Conservation (phyloP, 2,888 invertebrate species). For the Hoplodrina blanda region DNA sequence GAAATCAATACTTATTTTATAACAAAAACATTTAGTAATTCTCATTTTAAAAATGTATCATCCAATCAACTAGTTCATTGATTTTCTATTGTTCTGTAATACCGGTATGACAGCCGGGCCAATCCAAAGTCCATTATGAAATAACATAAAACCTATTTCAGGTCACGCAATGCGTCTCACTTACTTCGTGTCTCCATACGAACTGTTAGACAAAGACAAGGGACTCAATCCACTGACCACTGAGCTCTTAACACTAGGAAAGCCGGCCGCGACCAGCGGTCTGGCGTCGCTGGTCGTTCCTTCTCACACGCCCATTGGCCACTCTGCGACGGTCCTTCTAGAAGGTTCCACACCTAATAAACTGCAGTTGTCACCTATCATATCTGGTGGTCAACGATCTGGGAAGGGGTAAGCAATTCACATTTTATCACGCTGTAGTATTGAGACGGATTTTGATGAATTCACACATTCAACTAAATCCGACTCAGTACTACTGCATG, state of each 20-base stretch:
- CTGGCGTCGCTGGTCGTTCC: conserved; percentile 84
- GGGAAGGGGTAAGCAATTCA: conserved; percentile 92
- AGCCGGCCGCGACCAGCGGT: conserved; percentile 78
- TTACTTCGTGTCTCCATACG: conserved; percentile 98
- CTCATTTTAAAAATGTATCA: neutral
- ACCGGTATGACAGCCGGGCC: too few relatives aligned
- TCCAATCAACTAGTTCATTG: too few relatives aligned
- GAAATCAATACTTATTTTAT: neutral
- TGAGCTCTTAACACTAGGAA: conserved; percentile 92
- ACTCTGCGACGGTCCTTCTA: conserved; percentile 96
- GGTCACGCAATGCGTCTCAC: conserved; percentile 98
- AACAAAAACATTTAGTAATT: neutral
- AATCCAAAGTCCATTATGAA: too few relatives aligned
- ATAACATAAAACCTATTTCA: too few relatives aligned
- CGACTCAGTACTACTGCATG: too few relatives aligned
- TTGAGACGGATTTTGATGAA: too few relatives aligned
- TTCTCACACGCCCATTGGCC: conserved; percentile 93
- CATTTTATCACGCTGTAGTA: neutral
- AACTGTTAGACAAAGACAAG: conserved; percentile 95
- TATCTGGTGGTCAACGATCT: conserved; percentile 92
- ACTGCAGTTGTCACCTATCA: conserved; percentile 93
- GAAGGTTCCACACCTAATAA: conserved; percentile 97
- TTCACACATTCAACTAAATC: too few relatives aligned
- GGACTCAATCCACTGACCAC: conserved; percentile 94
- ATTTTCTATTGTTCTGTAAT: too few relatives aligned